Evolutionary conservation across 2,888 invertebrate species (phyloP).

Genomic region (Drosophila pseudotakahashii): DNA sequence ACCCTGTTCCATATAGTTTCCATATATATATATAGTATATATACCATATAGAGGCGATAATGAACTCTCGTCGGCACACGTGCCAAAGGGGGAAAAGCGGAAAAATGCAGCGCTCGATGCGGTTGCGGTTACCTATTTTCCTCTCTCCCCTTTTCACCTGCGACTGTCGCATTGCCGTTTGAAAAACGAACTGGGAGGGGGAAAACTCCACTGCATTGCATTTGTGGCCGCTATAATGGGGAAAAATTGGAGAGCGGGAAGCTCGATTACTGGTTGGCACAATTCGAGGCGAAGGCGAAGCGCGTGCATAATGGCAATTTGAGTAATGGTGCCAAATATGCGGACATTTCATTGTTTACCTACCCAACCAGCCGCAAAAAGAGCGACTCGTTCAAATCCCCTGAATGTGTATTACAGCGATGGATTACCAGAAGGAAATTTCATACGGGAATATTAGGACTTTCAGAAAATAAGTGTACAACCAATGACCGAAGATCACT

Average conservation of each 20-base stretch:
- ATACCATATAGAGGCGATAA: slow-evolving; percentile 65
- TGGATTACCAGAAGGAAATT: too few relatives aligned
- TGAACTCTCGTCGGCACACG: slow-evolving; percentile 58
- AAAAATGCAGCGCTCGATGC: slow-evolving; percentile 45
- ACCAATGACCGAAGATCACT: too few relatives aligned
- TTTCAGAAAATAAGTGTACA: too few relatives aligned
- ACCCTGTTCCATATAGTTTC: slow-evolving; percentile 2
- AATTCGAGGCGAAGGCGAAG: slow-evolving; percentile 48
- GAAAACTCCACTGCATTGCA: slow-evolving; percentile 60
- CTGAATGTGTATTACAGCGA: too few relatives aligned
- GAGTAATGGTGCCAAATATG: slow-evolving; percentile 79
- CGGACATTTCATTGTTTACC: slow-evolving; percentile 72
- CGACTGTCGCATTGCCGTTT: slow-evolving; percentile 61
- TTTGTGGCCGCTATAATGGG: slow-evolving; percentile 67
- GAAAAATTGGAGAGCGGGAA: background rate
- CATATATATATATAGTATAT: slow-evolving; percentile 31
- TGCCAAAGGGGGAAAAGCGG: slow-evolving; percentile 16
- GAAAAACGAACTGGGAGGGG: background rate
- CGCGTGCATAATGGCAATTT: slow-evolving; percentile 78
- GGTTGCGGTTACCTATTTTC: slow-evolving; percentile 20
- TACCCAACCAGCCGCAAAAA: slow-evolving; percentile 21
- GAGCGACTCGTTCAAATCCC: background rate
- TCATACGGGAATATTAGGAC: too few relatives aligned
- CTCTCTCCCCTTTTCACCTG: background rate
- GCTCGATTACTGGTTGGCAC: slow-evolving; percentile 48